Conservation (phyloP, 2,888 invertebrate species). For the Bhutanitis thaidina region DNA sequence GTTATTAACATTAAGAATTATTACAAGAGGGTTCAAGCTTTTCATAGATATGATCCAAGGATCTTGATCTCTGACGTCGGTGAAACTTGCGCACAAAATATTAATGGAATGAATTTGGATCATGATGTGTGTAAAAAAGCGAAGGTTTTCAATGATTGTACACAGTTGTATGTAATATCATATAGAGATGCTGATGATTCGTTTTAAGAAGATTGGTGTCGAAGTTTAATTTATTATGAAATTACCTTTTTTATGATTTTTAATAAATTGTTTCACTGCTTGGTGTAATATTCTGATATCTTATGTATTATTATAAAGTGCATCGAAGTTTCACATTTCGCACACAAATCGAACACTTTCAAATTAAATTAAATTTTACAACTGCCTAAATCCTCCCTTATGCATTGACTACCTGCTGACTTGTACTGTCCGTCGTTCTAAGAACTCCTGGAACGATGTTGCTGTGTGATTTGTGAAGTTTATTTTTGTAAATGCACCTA, state of each 20-base stretch:
- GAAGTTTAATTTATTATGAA: neutral
- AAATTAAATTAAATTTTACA: too few relatives aligned
- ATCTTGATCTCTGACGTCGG: slow-evolving; percentile 71
- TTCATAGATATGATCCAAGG: slow-evolving; percentile 67
- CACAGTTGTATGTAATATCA: slow-evolving; percentile 65
- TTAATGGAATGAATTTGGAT: slow-evolving; percentile 67
- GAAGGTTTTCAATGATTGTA: slow-evolving; percentile 72
- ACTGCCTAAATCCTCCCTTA: too few relatives aligned
- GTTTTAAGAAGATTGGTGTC: slow-evolving; percentile 22
- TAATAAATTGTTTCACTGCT: neutral
- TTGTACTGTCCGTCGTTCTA: too few relatives aligned
- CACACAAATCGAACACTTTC: too few relatives aligned
- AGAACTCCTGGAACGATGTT: too few relatives aligned
- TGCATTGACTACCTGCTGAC: too few relatives aligned
- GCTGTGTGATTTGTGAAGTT: too few relatives aligned
- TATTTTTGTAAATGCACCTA: too few relatives aligned
- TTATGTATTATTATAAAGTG: too few relatives aligned
- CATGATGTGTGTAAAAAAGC: slow-evolving; percentile 72
- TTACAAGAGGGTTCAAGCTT: slow-evolving; percentile 63
- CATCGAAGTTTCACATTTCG: too few relatives aligned
- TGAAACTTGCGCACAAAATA: slow-evolving; percentile 68
- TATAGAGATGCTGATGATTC: slow-evolving; percentile 47
- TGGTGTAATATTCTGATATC: neutral
- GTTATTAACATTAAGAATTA: slow-evolving; percentile 65
- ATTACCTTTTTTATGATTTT: neutral